Evolutionary conservation across 2,797 vertebrate species (phyloP), one percentile per base, ranked within the genome.

Genomic region (Etheostoma perlongum): DNA sequence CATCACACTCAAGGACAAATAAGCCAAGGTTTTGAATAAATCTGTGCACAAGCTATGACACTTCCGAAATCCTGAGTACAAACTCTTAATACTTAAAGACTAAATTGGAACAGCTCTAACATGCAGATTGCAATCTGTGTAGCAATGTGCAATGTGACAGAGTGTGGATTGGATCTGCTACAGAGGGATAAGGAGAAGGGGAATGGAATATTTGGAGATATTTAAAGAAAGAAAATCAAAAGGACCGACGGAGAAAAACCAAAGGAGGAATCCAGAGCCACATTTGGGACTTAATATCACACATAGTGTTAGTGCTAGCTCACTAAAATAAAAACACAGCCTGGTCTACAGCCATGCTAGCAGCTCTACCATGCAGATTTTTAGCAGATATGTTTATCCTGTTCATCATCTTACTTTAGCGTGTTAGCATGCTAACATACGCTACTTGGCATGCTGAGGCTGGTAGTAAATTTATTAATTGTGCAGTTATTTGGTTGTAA

Each of bases 111-210:
- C 61, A 30, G 64, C 81, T 85, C 48, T 15, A 63, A 79, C 33
- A 52, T 57, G 46, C 69, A 84, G 68, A 85, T 84, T 75, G 82
- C 57, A 85, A 74, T 78, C 85, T 81, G 25, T 33, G 67, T 4
- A 49, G 51, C 48, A 57, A 57, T 69, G 47, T 63, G 9, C 48
- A 57, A 76, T 33, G 65, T 77, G 71, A 64, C 58, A 71, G 48
- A 70, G 58, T 42, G 21, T 44, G 55, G 63, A 67, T 8, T n/a
- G 59, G 18, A 59, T 59, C 25, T 74, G 67, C 46, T 23, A 65
- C n/a, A 11, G 51, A 52, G 61, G 82, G 72, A 82, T 67, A 57
- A 59, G 42, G 58, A 71, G 52, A 62, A 47, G 57, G 18, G 47
- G 48, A 51, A 58, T 48, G 2, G 52, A 59, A 78, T 61, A 66